A percentile compares a stretch with the other conserved stretches of the same genome.
Conservation (phyloP, 1,140 invertebrate genomes). For the Stegodyphus dumicola region DNA sequence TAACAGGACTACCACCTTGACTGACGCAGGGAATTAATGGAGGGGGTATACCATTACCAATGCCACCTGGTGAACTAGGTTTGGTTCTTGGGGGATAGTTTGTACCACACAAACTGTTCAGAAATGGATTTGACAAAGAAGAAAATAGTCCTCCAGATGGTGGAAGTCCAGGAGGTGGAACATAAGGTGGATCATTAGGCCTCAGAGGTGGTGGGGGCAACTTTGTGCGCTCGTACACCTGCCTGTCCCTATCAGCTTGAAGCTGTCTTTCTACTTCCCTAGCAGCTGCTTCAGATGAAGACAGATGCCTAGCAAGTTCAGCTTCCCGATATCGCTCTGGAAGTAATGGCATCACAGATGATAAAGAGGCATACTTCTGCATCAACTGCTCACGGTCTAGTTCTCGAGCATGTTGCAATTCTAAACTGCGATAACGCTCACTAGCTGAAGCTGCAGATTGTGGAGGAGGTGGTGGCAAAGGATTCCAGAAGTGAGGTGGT, state of each 20-base stretch:
- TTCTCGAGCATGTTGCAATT: constrained; percentile 35
- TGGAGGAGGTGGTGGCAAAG: constrained; percentile 13
- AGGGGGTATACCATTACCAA: constrained; percentile 38
- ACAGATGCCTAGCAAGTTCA: constrained; percentile 30
- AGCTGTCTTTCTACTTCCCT: constrained; percentile 38
- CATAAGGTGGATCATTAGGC: constrained; percentile 40
- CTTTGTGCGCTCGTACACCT: constrained; percentile 32
- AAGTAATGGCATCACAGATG: constrained; percentile 38
- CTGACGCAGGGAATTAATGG: constrained; percentile 36
- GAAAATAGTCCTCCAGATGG: constrained; percentile 29
- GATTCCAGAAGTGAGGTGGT: constrained; percentile 32
- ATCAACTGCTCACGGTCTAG: constrained; percentile 45
- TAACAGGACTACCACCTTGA: constrained; percentile 24
- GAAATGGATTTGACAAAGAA: constrained; percentile 18
- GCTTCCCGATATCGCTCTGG: constrained; percentile 19
- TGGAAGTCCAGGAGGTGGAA: not conserved
- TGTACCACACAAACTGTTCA: constrained; percentile 19
- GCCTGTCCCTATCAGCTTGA: constrained; percentile 37
- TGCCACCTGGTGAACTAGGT: constrained; percentile 28
- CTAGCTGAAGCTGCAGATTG: not conserved
- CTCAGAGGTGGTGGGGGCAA: constrained; percentile 40
- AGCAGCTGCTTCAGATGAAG: constrained; percentile 19
- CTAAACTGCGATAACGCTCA: constrained; percentile 33
- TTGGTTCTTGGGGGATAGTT: constrained; percentile 30
- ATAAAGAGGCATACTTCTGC: constrained; percentile 53